phyloP scores from a whole-genome alignment of 2,888 invertebrate genomes.

The Leucozona laternaria region DNA sequence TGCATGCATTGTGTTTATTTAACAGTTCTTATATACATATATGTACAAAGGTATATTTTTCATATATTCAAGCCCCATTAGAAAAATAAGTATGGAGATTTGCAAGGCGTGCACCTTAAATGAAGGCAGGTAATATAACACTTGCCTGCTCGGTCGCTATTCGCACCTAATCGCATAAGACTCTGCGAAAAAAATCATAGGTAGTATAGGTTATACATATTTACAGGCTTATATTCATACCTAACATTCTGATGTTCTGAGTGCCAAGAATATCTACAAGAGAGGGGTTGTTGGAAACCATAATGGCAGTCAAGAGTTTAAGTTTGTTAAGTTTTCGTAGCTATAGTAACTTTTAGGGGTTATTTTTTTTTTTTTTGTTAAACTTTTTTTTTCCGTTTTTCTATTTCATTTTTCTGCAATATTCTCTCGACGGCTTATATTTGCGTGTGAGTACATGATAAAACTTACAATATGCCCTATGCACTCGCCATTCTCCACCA shows the following conservation, averaged over 20 bases:
- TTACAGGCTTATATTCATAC: constrained; percentile 15
- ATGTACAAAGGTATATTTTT: not conserved
- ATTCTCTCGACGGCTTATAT: constrained; percentile 43
- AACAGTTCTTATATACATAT: not conserved
- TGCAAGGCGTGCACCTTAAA: constrained; percentile 54
- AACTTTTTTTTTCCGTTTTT: constrained; percentile 40
- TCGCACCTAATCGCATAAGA: constrained; percentile 72
- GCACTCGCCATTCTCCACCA: constrained; percentile 38
- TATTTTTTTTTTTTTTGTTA: constrained; percentile 28
- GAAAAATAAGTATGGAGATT: constrained; percentile 30
- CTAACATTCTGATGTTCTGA: not conserved
- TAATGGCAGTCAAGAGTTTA: constrained; percentile 74
- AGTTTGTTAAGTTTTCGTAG: constrained; percentile 76
- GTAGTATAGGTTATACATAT: no score
- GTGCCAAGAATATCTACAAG: constrained; percentile 18
- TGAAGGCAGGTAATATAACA: constrained; percentile 30
- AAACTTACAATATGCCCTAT: constrained; percentile 55
- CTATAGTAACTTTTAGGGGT: constrained; percentile 73
- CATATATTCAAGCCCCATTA: not conserved
- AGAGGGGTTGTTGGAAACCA: constrained; percentile 68
- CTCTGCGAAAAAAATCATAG: constrained; percentile 42
- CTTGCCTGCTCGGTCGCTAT: constrained; percentile 43
- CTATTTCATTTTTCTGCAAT: constrained; percentile 15
- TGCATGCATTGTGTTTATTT: constrained; percentile 2
- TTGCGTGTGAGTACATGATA: constrained; percentile 67